Evolutionary conservation across 1,140 invertebrate genomes (phyloP).

Genomic region (Meloidogyne exigua): DNA sequence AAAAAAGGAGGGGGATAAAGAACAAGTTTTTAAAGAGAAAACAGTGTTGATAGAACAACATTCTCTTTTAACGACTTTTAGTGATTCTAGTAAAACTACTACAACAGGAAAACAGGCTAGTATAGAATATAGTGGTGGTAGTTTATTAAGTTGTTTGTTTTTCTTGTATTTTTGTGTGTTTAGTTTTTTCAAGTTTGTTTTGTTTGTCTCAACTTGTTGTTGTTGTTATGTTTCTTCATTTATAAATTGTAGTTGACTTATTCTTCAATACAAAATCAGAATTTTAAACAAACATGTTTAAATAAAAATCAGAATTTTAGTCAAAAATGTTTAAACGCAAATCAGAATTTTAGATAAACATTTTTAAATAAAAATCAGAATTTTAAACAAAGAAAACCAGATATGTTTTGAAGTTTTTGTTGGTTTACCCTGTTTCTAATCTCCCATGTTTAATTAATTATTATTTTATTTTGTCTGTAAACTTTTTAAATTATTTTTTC

Average conservation of each 20-base stretch:
- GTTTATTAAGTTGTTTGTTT: background rate
- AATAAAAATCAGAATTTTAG: conserved; percentile 15
- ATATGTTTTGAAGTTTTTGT: too few species aligned
- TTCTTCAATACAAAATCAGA: too few species aligned
- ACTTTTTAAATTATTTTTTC: background rate
- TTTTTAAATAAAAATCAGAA: conserved; percentile 20
- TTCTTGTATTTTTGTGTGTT: background rate
- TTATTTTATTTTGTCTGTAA: too few species aligned
- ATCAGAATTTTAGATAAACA: background rate
- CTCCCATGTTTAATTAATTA: too few species aligned
- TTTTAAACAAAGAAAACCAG: background rate
- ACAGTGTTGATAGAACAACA: background rate
- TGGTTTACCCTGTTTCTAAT: too few species aligned
- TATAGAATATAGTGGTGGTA: background rate
- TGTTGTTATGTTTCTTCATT: conserved; percentile 18
- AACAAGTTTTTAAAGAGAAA: background rate
- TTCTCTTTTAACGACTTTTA: background rate
- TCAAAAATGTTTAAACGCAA: too few species aligned
- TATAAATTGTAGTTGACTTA: background rate
- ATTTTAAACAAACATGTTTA: background rate
- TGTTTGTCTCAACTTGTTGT: conserved; percentile 13
- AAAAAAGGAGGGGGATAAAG: background rate
- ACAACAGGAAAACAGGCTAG: background rate
- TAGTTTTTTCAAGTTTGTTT: background rate
- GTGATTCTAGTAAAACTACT: background rate